A percentile compares a stretch with the other conserved stretches of the same genome.
These are phyloP conservation scores for Eulithis testata DNA, from an alignment of 2,888 invertebrate species.

Conservation along the genomic window DNA sequence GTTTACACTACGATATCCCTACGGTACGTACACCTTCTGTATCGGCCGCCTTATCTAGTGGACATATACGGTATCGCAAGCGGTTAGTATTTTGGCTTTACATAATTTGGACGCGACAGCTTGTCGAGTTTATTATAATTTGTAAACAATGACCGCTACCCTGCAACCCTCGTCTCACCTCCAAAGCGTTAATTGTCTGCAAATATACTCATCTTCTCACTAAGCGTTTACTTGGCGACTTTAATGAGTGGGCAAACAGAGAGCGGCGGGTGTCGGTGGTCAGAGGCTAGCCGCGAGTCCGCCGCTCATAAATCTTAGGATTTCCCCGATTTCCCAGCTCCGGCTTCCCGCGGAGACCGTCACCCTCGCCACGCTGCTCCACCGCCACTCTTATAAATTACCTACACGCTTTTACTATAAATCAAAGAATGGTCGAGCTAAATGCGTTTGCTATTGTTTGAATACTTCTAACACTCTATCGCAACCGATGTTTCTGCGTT, in stretches of 20 bases:
- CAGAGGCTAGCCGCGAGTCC: conserved; percentile 64
- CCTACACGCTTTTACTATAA: conserved; percentile 81
- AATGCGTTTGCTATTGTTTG: conserved; percentile 83
- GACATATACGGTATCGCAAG: conserved; percentile 66
- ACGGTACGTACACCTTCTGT: conserved; percentile 71
- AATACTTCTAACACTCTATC: conserved; percentile 69
- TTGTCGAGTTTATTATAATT: conserved; percentile 52
- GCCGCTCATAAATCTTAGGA: conserved; percentile 80
- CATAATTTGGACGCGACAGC: conserved; percentile 42
- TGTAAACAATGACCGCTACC: conserved; percentile 67
- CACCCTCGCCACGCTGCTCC: conserved; percentile 68
- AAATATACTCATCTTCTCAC: conserved; percentile 82
- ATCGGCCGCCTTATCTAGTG: conserved; percentile 70
- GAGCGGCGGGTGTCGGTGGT: conserved; percentile 65
- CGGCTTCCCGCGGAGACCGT: conserved; percentile 61
- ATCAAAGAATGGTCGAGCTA: conserved; percentile 79
- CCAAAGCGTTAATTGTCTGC: conserved; percentile 80
- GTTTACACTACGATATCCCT: conserved; percentile 75
- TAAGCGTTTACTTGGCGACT: conserved; percentile 80
- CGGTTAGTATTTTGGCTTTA: conserved; percentile 45
- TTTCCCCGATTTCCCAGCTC: conserved; percentile 77
- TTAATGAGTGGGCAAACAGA: conserved; percentile 83
- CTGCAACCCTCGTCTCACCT: conserved; percentile 78
- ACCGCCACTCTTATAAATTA: conserved; percentile 81
- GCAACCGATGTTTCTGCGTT: conserved; percentile 54